Evolutionary conservation across 2,888 invertebrate genomes (phyloP).

Genomic region (Drosophila meridiana): DNA sequence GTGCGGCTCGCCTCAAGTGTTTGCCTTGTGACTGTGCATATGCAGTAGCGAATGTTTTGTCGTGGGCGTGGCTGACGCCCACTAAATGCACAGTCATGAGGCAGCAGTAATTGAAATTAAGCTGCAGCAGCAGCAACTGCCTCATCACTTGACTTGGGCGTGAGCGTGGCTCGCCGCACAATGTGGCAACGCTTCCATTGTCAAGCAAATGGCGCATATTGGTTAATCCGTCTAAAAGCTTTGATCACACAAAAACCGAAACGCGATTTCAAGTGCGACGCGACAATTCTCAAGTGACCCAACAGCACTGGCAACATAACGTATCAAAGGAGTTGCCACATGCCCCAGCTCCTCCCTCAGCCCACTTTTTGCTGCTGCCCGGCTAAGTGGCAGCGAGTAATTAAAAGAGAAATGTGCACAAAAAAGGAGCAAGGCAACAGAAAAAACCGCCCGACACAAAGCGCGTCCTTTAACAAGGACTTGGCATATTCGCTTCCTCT

Average conservation of each 20-base stretch:
- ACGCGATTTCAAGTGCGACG: conserved; percentile 55
- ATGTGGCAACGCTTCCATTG: conserved; percentile 53
- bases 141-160: conserved; percentile 47
- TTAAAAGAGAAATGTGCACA: conserved; percentile 73
- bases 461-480: conserved; percentile 25
- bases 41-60: conserved; percentile 21
- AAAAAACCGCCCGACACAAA: conserved; percentile 51
- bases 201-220: conserved; percentile 58
- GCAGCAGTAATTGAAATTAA: conserved; percentile 38
- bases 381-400: conserved; percentile 73
- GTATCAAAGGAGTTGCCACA: conserved; percentile 63
- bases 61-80: conserved; percentile 47
- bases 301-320: conserved; percentile 43
- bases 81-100: conserved; percentile 77
- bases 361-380: conserved; percentile 5
- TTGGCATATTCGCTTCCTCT: conserved; percentile 6
- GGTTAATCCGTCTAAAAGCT: conserved; percentile 79
- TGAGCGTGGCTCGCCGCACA: conserved; percentile 17
- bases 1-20: conserved; percentile 51
- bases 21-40: conserved; percentile 73
- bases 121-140: conserved; percentile 20
- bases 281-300: conserved; percentile 68
- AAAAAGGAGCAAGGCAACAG: conserved; percentile 53
- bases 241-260: conserved; percentile 55
- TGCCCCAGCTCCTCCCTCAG: not conserved